Percentiles rank a stretch among this genome's conserved stretches.
Conservation (phyloP, 2,113 vertebrate genomes). For the Setophaga petechia region DNA sequence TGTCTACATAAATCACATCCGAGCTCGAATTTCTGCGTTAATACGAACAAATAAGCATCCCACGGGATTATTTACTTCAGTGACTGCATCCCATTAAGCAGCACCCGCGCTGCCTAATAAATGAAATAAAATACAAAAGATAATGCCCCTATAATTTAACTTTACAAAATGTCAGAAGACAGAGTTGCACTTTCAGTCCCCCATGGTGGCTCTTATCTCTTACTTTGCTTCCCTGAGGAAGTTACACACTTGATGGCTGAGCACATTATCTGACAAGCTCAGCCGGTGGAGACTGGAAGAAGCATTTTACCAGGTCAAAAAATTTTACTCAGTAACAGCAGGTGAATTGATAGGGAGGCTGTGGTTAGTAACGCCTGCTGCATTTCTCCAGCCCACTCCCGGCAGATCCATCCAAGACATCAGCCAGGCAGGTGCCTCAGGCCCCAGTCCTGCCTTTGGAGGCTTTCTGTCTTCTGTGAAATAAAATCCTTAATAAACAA, state of each 20-base stretch:
- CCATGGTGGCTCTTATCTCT: background rate
- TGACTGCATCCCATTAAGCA: background rate
- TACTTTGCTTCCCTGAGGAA: background rate
- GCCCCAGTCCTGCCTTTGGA: background rate
- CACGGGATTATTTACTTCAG: background rate
- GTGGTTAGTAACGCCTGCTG: background rate
- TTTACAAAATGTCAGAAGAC: constrained; percentile 19
- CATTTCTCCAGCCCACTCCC: background rate
- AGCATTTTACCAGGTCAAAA: background rate
- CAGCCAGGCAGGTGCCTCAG: background rate
- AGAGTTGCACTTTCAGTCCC: background rate
- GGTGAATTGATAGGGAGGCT: background rate
- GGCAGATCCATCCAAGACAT: background rate
- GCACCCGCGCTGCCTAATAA: background rate
- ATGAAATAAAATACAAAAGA: background rate
- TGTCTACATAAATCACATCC: background rate
- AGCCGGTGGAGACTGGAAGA: background rate
- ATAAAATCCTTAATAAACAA: background rate
- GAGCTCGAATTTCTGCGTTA: background rate
- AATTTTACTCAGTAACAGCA: background rate
- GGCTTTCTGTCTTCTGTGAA: background rate
- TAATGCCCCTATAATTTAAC: constrained; percentile 31
- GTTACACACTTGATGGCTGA: background rate
- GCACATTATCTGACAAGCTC: background rate
- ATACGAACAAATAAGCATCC: background rate